Base-by-base conservation (phyloP, 1,140 invertebrate genomes). In the Drosophila subpulchrella region DNA sequence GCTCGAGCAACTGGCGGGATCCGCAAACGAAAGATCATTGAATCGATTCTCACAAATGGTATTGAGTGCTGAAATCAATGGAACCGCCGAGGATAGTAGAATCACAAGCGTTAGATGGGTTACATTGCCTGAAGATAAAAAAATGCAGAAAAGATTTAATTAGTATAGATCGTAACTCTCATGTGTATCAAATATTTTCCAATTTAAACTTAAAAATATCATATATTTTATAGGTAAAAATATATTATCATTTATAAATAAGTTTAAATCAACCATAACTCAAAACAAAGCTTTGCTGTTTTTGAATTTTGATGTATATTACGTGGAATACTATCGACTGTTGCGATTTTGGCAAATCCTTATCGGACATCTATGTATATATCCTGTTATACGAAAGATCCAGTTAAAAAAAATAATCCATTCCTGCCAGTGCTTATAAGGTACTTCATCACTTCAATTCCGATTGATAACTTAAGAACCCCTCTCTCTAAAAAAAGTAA, bases 1-100 rank as follows among this genome's bases (percentile, higher is more conserved):
- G 44, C 81, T 63, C 17, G 81, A 79, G 39, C 81, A 83, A 36
- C 80, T 83, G 0, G 41, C 15, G 5, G 79, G 80, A 50, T 83
- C 81, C 8, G 80, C 56, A 46, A 83, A 68, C 13, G 75, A 61
- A 12, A 83, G 48, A 3, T 72, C 80, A 58, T 72, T 83, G 20
- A 55, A 46, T 5, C 73, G 66, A 0, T 78, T 75, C 36, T 58
- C 32, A 34, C 81, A 83, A 6, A 68, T 62, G 5, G 81, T 75
- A 24, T 13, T 27, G 4, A 34, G 38, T 8, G 80, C 75, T 4
- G 47, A 32, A 20, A 46, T 50, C 10, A 30, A 42, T 39, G 56
- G 54, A 24, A 66, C 27, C 39, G 75, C 20, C 15, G 55, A 48
- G 15, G 60, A 75, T 12, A 76, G n/a, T 20, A 59, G 59, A 66